A percentile compares a stretch with the other conserved stretches of the same genome.
phyloP scores from a whole-genome alignment of 2,113 vertebrate genomes.

The Rhinolophus ferrumequinum region DNA sequence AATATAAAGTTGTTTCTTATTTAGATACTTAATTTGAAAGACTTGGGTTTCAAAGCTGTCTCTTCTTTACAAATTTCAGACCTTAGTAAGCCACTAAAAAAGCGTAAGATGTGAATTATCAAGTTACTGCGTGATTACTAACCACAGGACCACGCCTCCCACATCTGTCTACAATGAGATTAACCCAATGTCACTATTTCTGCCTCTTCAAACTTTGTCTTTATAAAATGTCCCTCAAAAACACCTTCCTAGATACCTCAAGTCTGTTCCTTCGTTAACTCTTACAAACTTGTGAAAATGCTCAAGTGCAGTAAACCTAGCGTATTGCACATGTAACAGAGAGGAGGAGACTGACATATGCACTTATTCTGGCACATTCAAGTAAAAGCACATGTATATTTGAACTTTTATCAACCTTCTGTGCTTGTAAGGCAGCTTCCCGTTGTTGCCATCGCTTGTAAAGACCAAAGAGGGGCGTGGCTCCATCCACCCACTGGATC shows the following conservation, averaged over 20 bases:
- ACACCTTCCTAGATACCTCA: neutral
- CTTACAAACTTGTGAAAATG: neutral
- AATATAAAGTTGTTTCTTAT: neutral
- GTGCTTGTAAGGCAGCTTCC: slow-evolving; percentile 94
- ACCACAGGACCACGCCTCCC: neutral
- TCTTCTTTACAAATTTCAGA: slow-evolving; percentile 30
- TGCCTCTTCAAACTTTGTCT: neutral
- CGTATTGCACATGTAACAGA: neutral
- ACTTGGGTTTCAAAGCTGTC: neutral
- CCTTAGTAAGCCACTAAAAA: neutral
- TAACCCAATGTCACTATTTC: neutral
- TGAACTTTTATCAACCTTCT: slow-evolving; percentile 89
- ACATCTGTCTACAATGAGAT: neutral
- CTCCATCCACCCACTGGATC: slow-evolving; percentile 99
- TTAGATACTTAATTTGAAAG: neutral
- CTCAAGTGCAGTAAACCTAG: neutral
- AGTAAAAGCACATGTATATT: neutral
- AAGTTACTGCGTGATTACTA: neutral
- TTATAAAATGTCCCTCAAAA: neutral
- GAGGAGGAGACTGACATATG: neutral
- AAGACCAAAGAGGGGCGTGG: slow-evolving; percentile 96
- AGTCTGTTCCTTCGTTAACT: neutral
- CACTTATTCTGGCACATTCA: neutral
- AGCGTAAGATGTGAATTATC: neutral
- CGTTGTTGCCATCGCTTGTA: slow-evolving; percentile 99